phyloP scores from a whole-genome alignment of 2,888 invertebrate species.

The Venusia cambrica region DNA sequence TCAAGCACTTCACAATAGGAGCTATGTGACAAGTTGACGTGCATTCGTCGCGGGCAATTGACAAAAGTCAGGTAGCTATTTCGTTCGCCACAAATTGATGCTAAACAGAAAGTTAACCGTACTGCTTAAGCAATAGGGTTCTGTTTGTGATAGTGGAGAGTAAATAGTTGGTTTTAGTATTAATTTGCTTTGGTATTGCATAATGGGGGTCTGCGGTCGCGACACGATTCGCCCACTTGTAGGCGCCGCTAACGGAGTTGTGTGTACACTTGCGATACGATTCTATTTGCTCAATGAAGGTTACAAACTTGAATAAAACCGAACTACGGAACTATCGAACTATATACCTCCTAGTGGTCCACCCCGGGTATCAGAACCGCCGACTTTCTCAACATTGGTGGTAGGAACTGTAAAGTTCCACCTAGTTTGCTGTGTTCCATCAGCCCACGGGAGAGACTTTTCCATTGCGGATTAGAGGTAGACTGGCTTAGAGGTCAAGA shows the following conservation, averaged over 20 bases:
- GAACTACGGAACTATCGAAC: no score
- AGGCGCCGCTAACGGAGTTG: constrained; percentile 34
- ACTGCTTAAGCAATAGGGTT: constrained; percentile 44
- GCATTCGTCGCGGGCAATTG: constrained; percentile 57
- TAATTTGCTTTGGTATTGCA: constrained; percentile 53
- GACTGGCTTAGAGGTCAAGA: no score
- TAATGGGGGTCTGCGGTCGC: constrained; percentile 44
- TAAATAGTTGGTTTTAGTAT: constrained; percentile 36
- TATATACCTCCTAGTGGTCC: no score
- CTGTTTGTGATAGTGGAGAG: constrained; percentile 37
- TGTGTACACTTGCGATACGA: constrained; percentile 35
- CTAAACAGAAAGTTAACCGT: constrained; percentile 55
- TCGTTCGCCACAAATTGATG: constrained; percentile 55
- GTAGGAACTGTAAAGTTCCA: no score
- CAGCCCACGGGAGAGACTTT: no score
- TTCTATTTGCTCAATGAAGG: constrained; percentile 23
- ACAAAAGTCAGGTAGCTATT: constrained; percentile 59
- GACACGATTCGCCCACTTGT: constrained; percentile 47
- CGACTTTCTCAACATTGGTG: no score
- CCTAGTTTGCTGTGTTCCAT: no score
- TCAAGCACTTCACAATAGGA: constrained; percentile 47
- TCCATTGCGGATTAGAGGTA: no score
- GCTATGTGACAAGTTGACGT: constrained; percentile 35
- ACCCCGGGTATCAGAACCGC: no score
- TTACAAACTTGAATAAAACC: constrained; percentile 4